Conservation (phyloP, 2,888 invertebrate species). For the Nasonia oneida region DNA sequence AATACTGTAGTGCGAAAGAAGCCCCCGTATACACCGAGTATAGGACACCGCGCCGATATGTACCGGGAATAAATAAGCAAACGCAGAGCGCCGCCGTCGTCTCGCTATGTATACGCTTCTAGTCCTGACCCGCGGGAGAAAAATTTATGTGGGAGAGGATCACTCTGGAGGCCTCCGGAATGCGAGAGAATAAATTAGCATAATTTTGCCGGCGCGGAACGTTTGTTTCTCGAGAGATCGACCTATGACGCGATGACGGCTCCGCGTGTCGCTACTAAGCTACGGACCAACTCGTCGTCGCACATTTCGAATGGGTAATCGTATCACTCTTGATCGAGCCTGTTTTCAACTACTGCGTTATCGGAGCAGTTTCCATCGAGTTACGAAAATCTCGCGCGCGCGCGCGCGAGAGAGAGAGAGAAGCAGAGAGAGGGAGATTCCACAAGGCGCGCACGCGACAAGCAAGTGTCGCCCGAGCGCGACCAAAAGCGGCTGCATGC, state of each 20-base stretch:
- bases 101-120: background rate
- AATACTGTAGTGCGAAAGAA: conserved; percentile 55
- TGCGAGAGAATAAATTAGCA: conserved; percentile 62
- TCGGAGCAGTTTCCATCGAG: no score
- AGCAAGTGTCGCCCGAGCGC: conserved; percentile 39
- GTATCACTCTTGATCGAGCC: background rate
- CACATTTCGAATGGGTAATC: background rate
- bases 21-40: conserved; percentile 18
- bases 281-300: background rate
- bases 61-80: background rate
- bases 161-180: conserved; percentile 53
- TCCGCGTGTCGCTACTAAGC: conserved; percentile 5
- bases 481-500: conserved; percentile 36
- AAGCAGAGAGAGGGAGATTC: background rate
- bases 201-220: conserved; percentile 55
- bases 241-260: conserved; percentile 36
- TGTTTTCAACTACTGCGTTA: background rate
- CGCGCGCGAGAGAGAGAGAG: background rate
- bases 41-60: background rate
- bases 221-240: conserved; percentile 44
- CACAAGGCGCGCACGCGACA: background rate
- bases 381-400: background rate
- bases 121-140: conserved; percentile 30
- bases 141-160: conserved; percentile 64
- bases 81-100: background rate